Evolutionary conservation across 2,888 invertebrate genomes (phyloP), one percentile per base, ranked within the genome.

Genomic region (Tenthredo notha): DNA sequence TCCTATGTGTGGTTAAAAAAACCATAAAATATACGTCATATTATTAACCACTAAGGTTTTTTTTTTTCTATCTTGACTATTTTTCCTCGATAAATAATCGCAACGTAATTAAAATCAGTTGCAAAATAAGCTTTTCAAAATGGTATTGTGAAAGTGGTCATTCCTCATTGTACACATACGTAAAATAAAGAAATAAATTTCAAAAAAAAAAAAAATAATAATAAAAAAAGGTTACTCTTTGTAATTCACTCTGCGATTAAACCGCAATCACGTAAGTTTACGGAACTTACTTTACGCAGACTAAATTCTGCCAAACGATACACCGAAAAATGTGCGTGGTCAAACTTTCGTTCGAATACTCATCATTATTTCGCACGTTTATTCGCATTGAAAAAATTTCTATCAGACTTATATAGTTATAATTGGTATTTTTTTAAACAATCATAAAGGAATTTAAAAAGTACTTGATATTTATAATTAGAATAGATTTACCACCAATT

Each of bases 301-400:
- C 40, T 37, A 29, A 61, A 61, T 61, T 40, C 33, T 80, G 15
- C 18, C 37, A 7, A 33, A 80, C n/a, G 9, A 15, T 9, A 77
- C 29, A 33, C 29, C 50, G 29, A 50, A 77, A 77, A 33, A 25
- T 77, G 50, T n/a, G 21, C 37, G 37, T 6, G 18, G 18, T 7
- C 25, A 61, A 61, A 80, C 80, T 80, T 80, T 80, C 77, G 77
- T 29, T 29, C 50, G 50, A 50, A 77, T 21, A 29, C 54, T 77
- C 61, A 80, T 58, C 18, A 50, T 21, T 40, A 80, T 80, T 58
- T 61, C 0, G 61, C 40, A 61, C 80, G 58, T 80, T 80, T n/a
- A 21, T 15, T 33, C 54, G 33, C 21, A 21, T 9, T 12, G 40
- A 12, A 58, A 58, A 33, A 33, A 77, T 50, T 74, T 74, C 25